A percentile compares a stretch with the other conserved stretches of the same genome.
phyloP scores from a whole-genome alignment of 2,113 vertebrate species.

The Archocentrus centrarchus region DNA sequence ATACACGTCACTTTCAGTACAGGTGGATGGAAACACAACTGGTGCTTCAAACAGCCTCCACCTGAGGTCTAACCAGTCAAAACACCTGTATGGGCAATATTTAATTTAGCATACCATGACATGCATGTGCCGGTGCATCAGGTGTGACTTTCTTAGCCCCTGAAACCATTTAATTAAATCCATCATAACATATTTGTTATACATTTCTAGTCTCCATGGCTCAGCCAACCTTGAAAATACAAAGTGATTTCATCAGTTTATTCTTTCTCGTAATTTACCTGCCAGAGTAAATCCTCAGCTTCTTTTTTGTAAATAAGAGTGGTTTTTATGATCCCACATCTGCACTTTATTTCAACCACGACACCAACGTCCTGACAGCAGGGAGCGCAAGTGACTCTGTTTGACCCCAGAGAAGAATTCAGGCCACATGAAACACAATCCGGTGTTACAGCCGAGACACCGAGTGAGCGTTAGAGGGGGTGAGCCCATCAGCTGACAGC shows the following conservation, averaged over 20 bases:
- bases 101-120: background rate
- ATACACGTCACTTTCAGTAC: background rate
- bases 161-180: background rate
- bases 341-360: background rate
- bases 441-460: background rate
- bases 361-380: background rate
- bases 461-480: background rate
- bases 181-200: background rate
- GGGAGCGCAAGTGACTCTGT: background rate
- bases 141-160: background rate
- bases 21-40: background rate
- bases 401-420: slow-evolving; percentile 16
- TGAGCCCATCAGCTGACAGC: background rate
- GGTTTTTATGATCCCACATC: background rate
- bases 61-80: background rate
- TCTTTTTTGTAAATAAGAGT: background rate
- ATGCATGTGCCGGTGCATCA: background rate
- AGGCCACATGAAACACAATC: slow-evolving; percentile 38
- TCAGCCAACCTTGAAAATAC: background rate
- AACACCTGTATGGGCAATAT: background rate
- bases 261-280: background rate
- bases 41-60: background rate
- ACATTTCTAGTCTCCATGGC: rapidly evolving
- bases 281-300: background rate
- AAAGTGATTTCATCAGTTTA: background rate